Base-by-base conservation (phyloP, 2,113 vertebrate genomes). In the Sander lucioperca region DNA sequence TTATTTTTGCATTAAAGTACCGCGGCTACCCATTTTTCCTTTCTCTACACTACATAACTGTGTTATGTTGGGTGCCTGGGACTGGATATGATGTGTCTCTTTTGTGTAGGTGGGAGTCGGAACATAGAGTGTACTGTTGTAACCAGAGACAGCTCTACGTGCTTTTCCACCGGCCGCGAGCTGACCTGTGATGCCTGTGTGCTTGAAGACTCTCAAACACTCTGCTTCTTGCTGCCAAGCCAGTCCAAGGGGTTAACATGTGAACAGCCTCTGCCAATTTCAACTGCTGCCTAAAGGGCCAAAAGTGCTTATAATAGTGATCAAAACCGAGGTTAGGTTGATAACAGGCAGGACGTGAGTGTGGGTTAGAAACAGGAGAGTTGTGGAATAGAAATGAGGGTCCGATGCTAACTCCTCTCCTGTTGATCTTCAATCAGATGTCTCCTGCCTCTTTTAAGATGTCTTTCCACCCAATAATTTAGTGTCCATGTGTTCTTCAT, bases 391-490 rank as follows among this genome's bases (percentile, higher is more conserved):
- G 50, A 79, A 50, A 76, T 64, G 21, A 47, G n/a, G 74, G 74
- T 75, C 16, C 16, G 0, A 47, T 63, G 68, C 30, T 39, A 39
- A 69, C 74, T 69, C 53, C 73, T 36, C 36, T 39, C 39, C 15
- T 51, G 61, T 53, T 85, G 54, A 69, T 54, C 30, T 69, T 83
- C 79, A 79, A 74, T 84, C 77, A 74, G 50, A 62, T 51, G 45
- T 71, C 72, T 68, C 53, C 69, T 74, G 48, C 25, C 45, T 50
- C 68, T 74, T 84, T 80, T 47, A 30, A 79, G 50, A 62, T 25
- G 19, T 62, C 75, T 61, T 33, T 45, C 77, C 66, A 69, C 64
- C 64, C 82, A 70, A 59, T 80, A 47, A 88, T 81, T 71, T 86
- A 71, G 25, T 72, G 50, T 70, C 51, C 54, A 61, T 57, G 45